Conservation (phyloP, 2,797 vertebrate genomes). For the Poeciliopsis presidionis region DNA sequence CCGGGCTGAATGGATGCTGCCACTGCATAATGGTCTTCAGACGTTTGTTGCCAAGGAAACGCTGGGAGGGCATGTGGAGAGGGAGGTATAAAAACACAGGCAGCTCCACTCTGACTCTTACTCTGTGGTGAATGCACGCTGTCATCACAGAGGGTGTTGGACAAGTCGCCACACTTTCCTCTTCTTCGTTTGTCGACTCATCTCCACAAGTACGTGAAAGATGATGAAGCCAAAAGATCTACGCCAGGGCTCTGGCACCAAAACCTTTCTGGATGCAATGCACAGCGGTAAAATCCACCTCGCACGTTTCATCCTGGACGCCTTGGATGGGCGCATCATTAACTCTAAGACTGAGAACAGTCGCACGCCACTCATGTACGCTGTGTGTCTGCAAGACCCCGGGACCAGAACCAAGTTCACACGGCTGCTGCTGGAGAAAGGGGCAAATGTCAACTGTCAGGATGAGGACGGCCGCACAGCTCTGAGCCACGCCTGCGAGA, state of each 20-base stretch:
- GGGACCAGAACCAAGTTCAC: conserved; percentile 85
- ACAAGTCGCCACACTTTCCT: conserved; percentile 58
- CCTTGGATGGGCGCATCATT: conserved; percentile 89
- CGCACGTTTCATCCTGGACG: conserved; percentile 91
- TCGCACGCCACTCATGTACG: conserved; percentile 89
- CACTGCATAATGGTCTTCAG: conserved; percentile 81
- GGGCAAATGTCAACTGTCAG: conserved; percentile 86
- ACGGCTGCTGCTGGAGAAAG: conserved; percentile 87
- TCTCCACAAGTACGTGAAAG: conserved; percentile 34
- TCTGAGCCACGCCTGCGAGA: conserved; percentile 87
- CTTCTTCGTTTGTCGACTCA: conserved; percentile 29
- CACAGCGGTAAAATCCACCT: conserved; percentile 89
- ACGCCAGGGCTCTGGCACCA: conserved; percentile 89
- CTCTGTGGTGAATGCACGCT: conserved; percentile 69
- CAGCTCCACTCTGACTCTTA: conserved; percentile 76
- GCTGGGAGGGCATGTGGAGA: conserved; percentile 78
- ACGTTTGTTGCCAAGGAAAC: conserved; percentile 86
- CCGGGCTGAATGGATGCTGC: conserved; percentile 82
- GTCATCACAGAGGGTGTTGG: conserved; percentile 48
- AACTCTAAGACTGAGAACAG: conserved; percentile 89
- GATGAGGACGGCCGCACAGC: conserved; percentile 88
- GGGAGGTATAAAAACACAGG: conserved; percentile 84
- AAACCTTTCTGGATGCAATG: conserved; percentile 92
- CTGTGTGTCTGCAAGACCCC: conserved; percentile 84
- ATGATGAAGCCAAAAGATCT: conserved; percentile 92